Evolutionary conservation across 2,113 vertebrate species (phyloP).

Genomic region (Speoplatyrhinus poulsoni): DNA sequence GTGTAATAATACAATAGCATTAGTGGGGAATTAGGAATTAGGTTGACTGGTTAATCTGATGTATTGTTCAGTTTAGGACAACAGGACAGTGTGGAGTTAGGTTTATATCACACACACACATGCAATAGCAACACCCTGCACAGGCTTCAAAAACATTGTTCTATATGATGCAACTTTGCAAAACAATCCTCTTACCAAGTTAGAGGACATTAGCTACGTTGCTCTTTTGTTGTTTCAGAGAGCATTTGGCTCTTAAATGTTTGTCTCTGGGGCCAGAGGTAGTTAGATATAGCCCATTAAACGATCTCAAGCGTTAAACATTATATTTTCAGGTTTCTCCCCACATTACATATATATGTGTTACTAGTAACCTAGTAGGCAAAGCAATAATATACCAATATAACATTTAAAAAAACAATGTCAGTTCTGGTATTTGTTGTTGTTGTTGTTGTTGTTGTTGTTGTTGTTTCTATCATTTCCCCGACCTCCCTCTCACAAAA

Average conservation of each 20-base stretch:
- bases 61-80: constrained; percentile 9
- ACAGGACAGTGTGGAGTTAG: constrained; percentile 1
- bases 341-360: too few relatives aligned
- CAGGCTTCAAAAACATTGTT: not conserved
- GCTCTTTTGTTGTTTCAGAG: constrained; percentile 18
- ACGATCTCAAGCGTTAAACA: too few relatives aligned
- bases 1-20: constrained; percentile 39
- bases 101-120: not conserved
- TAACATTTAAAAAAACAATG: too few relatives aligned
- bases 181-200: not conserved
- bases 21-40: constrained; percentile 40
- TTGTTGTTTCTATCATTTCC: too few relatives aligned
- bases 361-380: too few relatives aligned
- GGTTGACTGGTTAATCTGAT: constrained; percentile 31
- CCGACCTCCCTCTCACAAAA: too few relatives aligned
- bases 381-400: too few relatives aligned
- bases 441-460: not conserved
- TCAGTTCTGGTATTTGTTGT: not conserved
- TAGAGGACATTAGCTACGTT: not conserved
- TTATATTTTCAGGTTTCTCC: too few relatives aligned
- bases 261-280: too few relatives aligned
- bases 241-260: not conserved
- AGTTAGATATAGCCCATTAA: too few relatives aligned
- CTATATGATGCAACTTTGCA: not conserved
- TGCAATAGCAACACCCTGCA: not conserved